Percentiles rank a stretch among this genome's conserved stretches.
phyloP scores from a whole-genome alignment of 2,113 vertebrate species.

The Hymenochirus boettgeri region DNA sequence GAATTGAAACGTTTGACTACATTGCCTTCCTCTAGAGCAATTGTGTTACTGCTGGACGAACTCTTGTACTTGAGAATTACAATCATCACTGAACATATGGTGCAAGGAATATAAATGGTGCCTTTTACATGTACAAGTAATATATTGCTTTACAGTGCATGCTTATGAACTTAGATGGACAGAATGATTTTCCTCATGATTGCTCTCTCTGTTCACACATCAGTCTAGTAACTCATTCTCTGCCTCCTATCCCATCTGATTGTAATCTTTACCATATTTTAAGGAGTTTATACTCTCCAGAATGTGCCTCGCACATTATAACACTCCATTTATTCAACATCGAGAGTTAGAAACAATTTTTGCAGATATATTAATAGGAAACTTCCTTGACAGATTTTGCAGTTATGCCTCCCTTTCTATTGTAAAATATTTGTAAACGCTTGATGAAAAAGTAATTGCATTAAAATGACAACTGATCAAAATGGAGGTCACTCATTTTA shows the following conservation, averaged over 20 bases:
- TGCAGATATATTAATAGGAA: no score
- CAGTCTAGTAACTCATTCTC: background rate
- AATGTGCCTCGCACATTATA: background rate
- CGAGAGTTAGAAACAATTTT: no score
- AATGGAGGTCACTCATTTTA: no score
- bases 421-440: no score
- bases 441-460: no score
- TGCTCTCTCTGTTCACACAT: background rate
- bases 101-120: slow-evolving; percentile 1
- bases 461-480: no score
- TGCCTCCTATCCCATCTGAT: background rate
- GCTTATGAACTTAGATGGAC: slow-evolving; percentile 3
- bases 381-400: no score
- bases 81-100: background rate
- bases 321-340: no score
- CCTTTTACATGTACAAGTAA: slow-evolving; percentile 3
- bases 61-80: slow-evolving; percentile 1
- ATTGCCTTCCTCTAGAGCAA: background rate
- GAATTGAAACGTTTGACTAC: background rate
- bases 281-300: no score
- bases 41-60: background rate
- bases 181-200: slow-evolving; percentile 1
- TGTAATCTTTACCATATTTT: background rate
- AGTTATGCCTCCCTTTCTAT: no score
- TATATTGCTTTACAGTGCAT: slow-evolving; percentile 3